Evolutionary conservation across 2,888 invertebrate species (phyloP).

Genomic region (Lasioglossum lativentre): DNA sequence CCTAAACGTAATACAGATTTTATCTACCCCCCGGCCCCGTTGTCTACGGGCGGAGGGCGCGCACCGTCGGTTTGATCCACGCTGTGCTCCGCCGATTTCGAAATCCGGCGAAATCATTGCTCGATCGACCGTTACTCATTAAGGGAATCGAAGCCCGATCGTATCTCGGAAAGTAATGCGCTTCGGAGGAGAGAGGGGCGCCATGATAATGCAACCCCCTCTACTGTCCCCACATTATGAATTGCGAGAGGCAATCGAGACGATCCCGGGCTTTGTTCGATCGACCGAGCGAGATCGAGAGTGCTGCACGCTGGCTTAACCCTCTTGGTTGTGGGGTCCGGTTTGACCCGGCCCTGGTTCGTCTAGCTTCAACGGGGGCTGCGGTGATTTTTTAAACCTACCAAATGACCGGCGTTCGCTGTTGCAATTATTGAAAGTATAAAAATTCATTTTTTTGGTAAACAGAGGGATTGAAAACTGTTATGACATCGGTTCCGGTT

Average conservation of each 20-base stretch:
- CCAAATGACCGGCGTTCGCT: too few species aligned
- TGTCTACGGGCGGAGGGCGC: conserved; percentile 46
- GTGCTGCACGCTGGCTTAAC: not conserved
- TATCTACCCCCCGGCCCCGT: conserved; percentile 73
- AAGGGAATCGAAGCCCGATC: conserved; percentile 34
- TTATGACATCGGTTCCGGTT: too few species aligned
- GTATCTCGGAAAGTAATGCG: conserved; percentile 53
- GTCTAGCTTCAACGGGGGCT: not conserved
- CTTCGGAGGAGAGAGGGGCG: not conserved
- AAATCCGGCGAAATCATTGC: conserved; percentile 61
- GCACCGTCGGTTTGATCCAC: conserved; percentile 64
- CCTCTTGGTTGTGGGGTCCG: not conserved
- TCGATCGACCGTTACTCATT: conserved; percentile 20
- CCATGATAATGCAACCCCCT: conserved; percentile 2
- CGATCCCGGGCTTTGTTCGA: conserved; percentile 15
- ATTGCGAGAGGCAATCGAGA: conserved; percentile 39
- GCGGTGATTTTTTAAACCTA: too few species aligned
- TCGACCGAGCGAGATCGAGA: conserved; percentile 6
- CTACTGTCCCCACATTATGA: conserved; percentile 30
- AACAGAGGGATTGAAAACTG: too few species aligned
- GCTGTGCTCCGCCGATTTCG: conserved; percentile 61
- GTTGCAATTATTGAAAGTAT: too few species aligned
- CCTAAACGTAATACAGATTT: conserved; percentile 80
- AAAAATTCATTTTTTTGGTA: too few species aligned
- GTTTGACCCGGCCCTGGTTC: not conserved